These are phyloP conservation scores for Furcula furcula DNA, from an alignment of 2,888 invertebrate species.

Conservation along the genomic window DNA sequence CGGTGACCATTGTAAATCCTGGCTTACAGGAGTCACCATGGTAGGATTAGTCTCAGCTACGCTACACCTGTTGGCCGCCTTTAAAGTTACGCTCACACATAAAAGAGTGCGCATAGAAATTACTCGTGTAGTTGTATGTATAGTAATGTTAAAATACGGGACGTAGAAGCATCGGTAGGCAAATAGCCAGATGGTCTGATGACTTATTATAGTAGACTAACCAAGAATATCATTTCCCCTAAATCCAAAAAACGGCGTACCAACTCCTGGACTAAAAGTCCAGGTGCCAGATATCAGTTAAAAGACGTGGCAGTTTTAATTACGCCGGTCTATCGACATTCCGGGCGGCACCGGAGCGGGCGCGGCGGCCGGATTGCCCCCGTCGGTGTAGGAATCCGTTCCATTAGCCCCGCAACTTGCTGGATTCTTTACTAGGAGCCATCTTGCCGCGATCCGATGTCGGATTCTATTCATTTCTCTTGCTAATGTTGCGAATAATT, in stretches of 20 bases:
- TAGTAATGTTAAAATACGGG: too few relatives aligned
- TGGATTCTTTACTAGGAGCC: slow-evolving; percentile 51
- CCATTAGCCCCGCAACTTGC: slow-evolving; percentile 59
- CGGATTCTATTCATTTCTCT: slow-evolving; percentile 32
- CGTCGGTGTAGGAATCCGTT: slow-evolving; percentile 59
- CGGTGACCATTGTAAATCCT: too few relatives aligned
- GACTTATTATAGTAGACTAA: too few relatives aligned
- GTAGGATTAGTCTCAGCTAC: too few relatives aligned
- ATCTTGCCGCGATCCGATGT: slow-evolving; percentile 23
- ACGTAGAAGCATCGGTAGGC: too few relatives aligned
- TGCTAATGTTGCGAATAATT: slow-evolving; percentile 29
- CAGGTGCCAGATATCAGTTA: slow-evolving; percentile 59
- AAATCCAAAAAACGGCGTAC: slow-evolving; percentile 1
- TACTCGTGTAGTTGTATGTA: too few relatives aligned
- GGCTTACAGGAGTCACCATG: too few relatives aligned
- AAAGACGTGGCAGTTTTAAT: slow-evolving; percentile 69
- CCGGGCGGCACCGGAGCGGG: slow-evolving; percentile 43
- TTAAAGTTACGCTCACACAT: too few relatives aligned
- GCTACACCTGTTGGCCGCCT: too few relatives aligned
- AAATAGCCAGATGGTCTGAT: too few relatives aligned
- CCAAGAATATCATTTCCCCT: too few relatives aligned
- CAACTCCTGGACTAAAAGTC: slow-evolving; percentile 34
- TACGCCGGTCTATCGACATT: slow-evolving; percentile 65
- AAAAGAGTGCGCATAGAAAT: too few relatives aligned
- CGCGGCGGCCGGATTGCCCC: slow-evolving; percentile 42